Evolutionary conservation across 1,140 invertebrate species (phyloP).

Genomic region (Protaetia brevitarsis): DNA sequence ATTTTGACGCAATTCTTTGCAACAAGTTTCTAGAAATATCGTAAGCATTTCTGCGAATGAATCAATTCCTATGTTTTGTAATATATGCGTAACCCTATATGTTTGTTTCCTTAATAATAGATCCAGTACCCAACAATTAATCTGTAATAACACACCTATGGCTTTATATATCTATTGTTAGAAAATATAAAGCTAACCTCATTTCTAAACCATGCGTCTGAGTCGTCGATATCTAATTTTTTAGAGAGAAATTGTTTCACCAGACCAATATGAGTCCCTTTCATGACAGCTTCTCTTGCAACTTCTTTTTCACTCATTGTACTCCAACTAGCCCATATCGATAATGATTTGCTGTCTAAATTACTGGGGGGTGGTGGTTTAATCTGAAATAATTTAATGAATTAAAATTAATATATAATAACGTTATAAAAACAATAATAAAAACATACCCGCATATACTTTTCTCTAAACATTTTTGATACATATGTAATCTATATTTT

Average conservation of each 20-base stretch:
- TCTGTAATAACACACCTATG: slow-evolving; percentile 45
- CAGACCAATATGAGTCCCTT: slow-evolving; percentile 59
- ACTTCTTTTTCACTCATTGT: slow-evolving; percentile 59
- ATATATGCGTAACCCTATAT: slow-evolving; percentile 60
- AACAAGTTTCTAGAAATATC: slow-evolving; percentile 53
- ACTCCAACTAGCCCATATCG: slow-evolving; percentile 52
- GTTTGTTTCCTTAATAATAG: slow-evolving; percentile 60
- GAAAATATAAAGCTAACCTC: slow-evolving; percentile 49
- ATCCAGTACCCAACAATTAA: slow-evolving; percentile 60
- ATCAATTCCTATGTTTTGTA: slow-evolving; percentile 59
- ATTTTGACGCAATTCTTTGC: slow-evolving; percentile 57
- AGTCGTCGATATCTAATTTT: slow-evolving; percentile 52
- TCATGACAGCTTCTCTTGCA: slow-evolving; percentile 62
- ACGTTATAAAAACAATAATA: neutral
- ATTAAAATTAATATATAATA: neutral
- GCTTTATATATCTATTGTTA: neutral
- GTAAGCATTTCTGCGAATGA: slow-evolving; percentile 55
- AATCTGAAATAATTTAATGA: slow-evolving; percentile 19
- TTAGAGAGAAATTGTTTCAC: slow-evolving; percentile 57
- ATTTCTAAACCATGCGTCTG: slow-evolving; percentile 54
- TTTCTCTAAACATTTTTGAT: neutral
- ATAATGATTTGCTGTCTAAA: slow-evolving; percentile 39
- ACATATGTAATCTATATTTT: neutral
- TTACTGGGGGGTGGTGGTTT: slow-evolving; percentile 33
- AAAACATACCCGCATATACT: neutral